Percentiles rank a stretch among this genome's conserved stretches.
Conservation (phyloP, 2,113 vertebrate species). For the Otocyon megalotis region DNA sequence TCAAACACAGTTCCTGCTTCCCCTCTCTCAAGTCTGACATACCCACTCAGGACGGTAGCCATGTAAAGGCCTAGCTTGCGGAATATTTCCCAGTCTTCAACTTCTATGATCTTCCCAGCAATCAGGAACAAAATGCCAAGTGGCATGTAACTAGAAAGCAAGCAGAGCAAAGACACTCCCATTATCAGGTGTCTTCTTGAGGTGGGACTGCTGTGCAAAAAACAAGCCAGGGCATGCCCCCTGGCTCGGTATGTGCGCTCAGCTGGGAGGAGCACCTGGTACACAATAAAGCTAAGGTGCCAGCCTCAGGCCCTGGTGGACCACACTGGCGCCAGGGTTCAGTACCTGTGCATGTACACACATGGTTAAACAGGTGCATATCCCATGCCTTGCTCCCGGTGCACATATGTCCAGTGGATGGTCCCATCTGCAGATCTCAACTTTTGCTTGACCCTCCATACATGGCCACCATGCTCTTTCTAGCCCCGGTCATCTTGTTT, state of each 20-base stretch:
- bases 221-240: not conserved
- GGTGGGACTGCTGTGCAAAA: not conserved
- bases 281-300: not conserved
- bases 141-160: slow-evolving; percentile 95
- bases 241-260: accelerated
- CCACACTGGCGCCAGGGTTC: not conserved
- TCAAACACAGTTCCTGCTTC: not conserved
- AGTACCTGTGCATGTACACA: not conserved
- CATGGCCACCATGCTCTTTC: not conserved
- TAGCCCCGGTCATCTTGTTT: not conserved
- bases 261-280: not conserved
- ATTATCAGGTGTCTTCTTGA: not conserved
- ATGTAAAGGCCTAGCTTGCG: slow-evolving; percentile 98
- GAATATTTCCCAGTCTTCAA: slow-evolving; percentile 99
- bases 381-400: not conserved
- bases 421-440: not conserved
- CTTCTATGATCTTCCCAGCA: slow-evolving; percentile 98
- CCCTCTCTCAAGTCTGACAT: slow-evolving; percentile 80
- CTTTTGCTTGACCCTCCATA: not conserved
- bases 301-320: not conserved
- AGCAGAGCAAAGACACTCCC: slow-evolving; percentile 62
- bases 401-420: not conserved
- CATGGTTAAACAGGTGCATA: not conserved
- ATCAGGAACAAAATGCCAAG: slow-evolving; percentile 97
- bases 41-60: slow-evolving; percentile 98